Evolutionary conservation across 2,113 vertebrate species (phyloP), one percentile per base, ranked within the genome.

Genomic region (Podarcis cretensis): DNA sequence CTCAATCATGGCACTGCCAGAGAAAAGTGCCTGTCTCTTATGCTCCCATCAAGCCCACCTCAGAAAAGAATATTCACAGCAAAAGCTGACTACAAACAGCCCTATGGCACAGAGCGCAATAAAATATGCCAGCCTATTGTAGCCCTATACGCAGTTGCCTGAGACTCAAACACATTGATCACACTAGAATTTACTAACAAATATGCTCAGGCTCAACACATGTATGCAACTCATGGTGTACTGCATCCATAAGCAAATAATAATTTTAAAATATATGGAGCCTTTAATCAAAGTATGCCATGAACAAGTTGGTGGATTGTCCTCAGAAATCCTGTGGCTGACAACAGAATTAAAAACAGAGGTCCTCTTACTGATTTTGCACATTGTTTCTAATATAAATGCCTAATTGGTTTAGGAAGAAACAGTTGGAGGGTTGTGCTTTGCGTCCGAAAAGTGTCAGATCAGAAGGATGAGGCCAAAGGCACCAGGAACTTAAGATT

Each of bases 391-490:
- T 84, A 78, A 78, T 95, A 96, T 95, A 96, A 97, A 97, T 96
- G 95, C 93, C 97, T 94, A 94, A 96, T 97, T 96, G 97, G 94
- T 95, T 96, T 96, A 97, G 96, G 96, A 95, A 96, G 93, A 96
- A 97, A 95, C 96, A 95, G 95, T 95, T 73, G 95, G 96, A 94
- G 92, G 90, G 69, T 92, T 78, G 86, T 89, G 92, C 96, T 92
- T 95, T 90, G 54, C 89, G 80, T 88, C 89, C 20, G 1, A 66
- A 48, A 88, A 96, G 90, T 95, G 96, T 96, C 95, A 95, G 81
- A 27, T 89, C 87, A 83, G 75, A 69, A 84, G 74, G 94, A 96
- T 95, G 91, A 94, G 93, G 88, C 23, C 94, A 86, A 88, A 91
- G 87, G 93, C 95, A 95, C 96, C 23, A 65, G 94, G 94, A 95